Conservation (phyloP, 37 sponge, comb jelly and placozoan genomes). For the Spongia lamella region DNA sequence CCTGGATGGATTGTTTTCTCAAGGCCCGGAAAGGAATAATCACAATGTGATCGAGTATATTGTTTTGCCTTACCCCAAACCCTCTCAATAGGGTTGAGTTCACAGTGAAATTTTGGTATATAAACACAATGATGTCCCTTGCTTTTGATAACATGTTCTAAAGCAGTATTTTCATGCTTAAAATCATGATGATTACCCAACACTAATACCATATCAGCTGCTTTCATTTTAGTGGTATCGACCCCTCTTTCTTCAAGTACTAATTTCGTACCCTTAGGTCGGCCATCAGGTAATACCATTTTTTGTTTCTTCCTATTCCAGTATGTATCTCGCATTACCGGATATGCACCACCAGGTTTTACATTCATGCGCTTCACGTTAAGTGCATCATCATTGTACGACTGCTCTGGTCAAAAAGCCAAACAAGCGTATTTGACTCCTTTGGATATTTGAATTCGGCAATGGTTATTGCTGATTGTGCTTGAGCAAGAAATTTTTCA, state of each 20-base stretch:
- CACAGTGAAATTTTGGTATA: slow-evolving; percentile 10
- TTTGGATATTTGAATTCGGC: slow-evolving; percentile 31
- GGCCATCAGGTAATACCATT: slow-evolving; percentile 6
- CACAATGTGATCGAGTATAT: background rate
- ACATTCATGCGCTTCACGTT: slow-evolving; percentile 23
- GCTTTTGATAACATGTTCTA: background rate
- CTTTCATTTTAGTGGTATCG: background rate
- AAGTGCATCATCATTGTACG: slow-evolving; percentile 6
- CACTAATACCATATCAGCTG: background rate
- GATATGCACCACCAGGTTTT: slow-evolving; percentile 9
- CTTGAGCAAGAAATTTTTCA: background rate
- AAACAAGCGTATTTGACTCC: slow-evolving; percentile 1
- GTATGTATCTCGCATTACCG: slow-evolving; percentile 3
- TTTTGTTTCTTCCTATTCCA: slow-evolving; percentile 5
- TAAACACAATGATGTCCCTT: background rate
- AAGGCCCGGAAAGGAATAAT: too few species aligned
- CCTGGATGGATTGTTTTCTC: too few species aligned
- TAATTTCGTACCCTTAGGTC: too few species aligned
- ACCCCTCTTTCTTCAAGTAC: too few species aligned
- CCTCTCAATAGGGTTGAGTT: slow-evolving; percentile 19
- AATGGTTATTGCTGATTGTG: background rate
- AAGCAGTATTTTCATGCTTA: slow-evolving; percentile 1
- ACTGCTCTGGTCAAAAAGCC: slow-evolving; percentile 22
- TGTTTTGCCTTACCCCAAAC: slow-evolving; percentile 17
- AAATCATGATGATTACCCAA: slow-evolving; percentile 20